Evolutionary conservation across 2,797 vertebrate genomes (phyloP).

Genomic region (Pseudocheirus occidentalis): DNA sequence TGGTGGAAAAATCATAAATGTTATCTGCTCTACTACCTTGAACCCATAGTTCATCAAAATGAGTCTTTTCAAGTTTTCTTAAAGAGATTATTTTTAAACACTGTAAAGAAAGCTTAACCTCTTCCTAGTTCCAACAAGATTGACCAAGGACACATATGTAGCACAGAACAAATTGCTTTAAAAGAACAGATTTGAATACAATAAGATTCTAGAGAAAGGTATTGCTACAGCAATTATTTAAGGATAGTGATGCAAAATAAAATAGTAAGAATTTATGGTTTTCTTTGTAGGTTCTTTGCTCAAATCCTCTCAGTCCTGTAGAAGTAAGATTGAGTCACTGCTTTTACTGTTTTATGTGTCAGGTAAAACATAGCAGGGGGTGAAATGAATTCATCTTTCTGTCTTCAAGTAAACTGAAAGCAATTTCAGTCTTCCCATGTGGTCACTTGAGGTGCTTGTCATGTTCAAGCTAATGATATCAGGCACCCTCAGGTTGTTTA

Average conservation of each 20-base stretch:
- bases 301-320: constrained; percentile 69
- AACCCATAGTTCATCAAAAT: background rate
- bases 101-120: constrained; percentile 57
- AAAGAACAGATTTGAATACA: constrained; percentile 67
- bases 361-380: constrained; percentile 85
- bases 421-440: constrained; percentile 90
- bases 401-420: constrained; percentile 88
- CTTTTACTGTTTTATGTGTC: constrained; percentile 79
- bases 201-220: constrained; percentile 60
- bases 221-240: constrained; percentile 72
- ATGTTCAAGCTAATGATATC: constrained; percentile 91
- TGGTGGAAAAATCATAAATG: constrained; percentile 6
- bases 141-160: constrained; percentile 64
- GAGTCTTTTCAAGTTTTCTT: constrained; percentile 43
- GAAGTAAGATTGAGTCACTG: constrained; percentile 78
- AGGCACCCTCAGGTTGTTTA: constrained; percentile 90
- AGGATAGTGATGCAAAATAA: constrained; percentile 76
- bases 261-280: constrained; percentile 72
- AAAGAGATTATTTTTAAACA: constrained; percentile 54
- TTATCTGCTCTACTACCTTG: background rate
- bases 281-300: constrained; percentile 62
- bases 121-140: constrained; percentile 65
- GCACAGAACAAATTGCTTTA: constrained; percentile 64
- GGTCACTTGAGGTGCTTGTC: constrained; percentile 90
- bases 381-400: constrained; percentile 87